Base-by-base conservation (phyloP, 2,888 invertebrate genomes). In the Sarcophaga variegata region DNA sequence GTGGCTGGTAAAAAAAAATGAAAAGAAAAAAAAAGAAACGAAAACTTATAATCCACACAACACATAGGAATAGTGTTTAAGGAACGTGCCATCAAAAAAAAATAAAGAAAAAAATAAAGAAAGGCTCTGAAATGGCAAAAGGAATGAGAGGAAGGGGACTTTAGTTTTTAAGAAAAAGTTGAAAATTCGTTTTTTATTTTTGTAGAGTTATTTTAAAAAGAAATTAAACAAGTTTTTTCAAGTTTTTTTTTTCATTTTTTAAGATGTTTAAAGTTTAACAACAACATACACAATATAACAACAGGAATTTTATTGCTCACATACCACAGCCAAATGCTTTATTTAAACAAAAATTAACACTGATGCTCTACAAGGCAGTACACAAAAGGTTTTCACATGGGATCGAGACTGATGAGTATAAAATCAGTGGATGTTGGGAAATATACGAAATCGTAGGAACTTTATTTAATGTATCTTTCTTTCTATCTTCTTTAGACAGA, bases 161-260 rank as follows among this genome's bases (percentile, higher is more conserved):
- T 8, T 37, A 10, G 37, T 37, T 37, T 37, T 37, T 37, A 37
- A 37, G 37, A 37, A 37, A 37, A 37, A 37, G 8, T 37, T 37
- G 37, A 37, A 10, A 37, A 37, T 37, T 37, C 10, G 2, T 37
- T 37, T 5, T 54, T 4, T 54, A 12, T 49, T 49, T 49, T 14
- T 49, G 11, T 49, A 3, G 2, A 4, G 11, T 17, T 54, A 4
- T 54, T 54, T 54, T 54, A 14, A 60, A 76, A 14, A 11, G 25
- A 77, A 75, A 82, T 82, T 72, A 78, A 72, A 78, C 60, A 83
- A 72, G 14, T 54, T 22, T 83, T 22, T 77, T 82, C 66, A 60
- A 59, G 59, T 59, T 82, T 60, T 25, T 59, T 82, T 60, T 70
- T 6, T 22, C 8, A 12, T 69, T 45, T 69, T 69, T 11, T 47